Percentiles rank a stretch among this genome's conserved stretches.
phyloP scores from a whole-genome alignment of 2,888 invertebrate species.

The Agrypnus murinus region DNA sequence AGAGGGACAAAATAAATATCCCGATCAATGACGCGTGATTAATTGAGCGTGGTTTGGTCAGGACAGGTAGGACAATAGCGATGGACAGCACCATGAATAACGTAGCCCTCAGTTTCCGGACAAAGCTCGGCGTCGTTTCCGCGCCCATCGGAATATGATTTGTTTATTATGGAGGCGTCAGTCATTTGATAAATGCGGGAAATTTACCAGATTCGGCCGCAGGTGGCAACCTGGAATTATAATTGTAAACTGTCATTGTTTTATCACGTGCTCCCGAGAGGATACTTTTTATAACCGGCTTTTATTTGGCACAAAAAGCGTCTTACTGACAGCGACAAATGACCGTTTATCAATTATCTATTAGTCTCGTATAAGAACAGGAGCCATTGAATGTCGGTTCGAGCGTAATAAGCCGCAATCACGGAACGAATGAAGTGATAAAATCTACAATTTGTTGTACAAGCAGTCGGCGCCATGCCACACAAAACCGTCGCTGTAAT shows the following conservation, averaged over 20 bases:
- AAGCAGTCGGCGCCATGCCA: conserved; percentile 42
- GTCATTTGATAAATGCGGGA: conserved; percentile 50
- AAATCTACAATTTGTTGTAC: conserved; percentile 50
- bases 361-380: conserved; percentile 48
- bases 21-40: conserved; percentile 65
- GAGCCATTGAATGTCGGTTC: conserved; percentile 42
- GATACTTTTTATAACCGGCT: conserved; percentile 1
- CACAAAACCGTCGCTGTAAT: conserved; percentile 13
- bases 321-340: conserved; percentile 54
- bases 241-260: conserved; percentile 51
- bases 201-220: conserved; percentile 44
- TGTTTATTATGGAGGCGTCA: conserved; percentile 55
- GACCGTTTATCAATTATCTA: conserved; percentile 56
- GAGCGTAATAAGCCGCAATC: conserved; percentile 45
- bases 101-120: conserved; percentile 52
- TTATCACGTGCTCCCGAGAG: conserved; percentile 43
- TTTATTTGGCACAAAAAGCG: conserved; percentile 29
- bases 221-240: conserved; percentile 52
- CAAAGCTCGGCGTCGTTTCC: conserved; percentile 49
- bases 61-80: conserved; percentile 69
- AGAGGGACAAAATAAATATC: conserved; percentile 68
- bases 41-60: conserved; percentile 66
- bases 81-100: conserved; percentile 65
- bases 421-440: conserved; percentile 47
- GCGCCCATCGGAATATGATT: conserved; percentile 57